phyloP scores from a whole-genome alignment of 2,113 vertebrate species.

The Fulmarus glacialis region DNA sequence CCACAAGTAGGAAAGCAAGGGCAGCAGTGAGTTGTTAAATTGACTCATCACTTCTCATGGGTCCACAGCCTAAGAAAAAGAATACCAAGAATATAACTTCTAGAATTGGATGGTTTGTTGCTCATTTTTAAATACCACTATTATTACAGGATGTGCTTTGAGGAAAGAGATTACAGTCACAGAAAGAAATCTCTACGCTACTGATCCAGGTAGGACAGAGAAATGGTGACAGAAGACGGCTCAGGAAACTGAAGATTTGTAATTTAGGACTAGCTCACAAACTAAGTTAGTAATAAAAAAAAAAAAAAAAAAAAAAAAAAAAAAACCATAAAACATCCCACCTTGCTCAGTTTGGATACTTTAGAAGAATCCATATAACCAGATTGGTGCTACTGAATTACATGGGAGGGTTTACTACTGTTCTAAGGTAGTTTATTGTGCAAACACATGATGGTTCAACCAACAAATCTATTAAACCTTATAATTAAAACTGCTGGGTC shows the following conservation, averaged over 20 bases:
- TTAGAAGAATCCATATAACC: not conserved
- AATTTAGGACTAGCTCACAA: not conserved
- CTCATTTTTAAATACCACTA: not conserved
- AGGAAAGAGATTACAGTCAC: not conserved
- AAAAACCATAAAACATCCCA: too few species aligned
- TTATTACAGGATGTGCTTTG: not conserved
- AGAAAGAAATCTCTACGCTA: not conserved
- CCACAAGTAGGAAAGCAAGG: not conserved
- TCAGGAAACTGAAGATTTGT: not conserved
- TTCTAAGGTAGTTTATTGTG: not conserved
- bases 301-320: too few species aligned
- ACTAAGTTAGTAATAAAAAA: not conserved
- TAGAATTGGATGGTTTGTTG: not conserved
- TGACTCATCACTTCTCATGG: not conserved
- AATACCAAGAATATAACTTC: not conserved
- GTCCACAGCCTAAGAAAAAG: not conserved
- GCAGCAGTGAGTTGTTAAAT: not conserved
- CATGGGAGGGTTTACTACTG: not conserved
- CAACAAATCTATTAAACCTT: not conserved
- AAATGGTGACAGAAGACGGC: not conserved
- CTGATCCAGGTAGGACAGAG: not conserved
- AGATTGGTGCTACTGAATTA: not conserved
- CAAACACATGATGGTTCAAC: not conserved
- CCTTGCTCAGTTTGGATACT: too few species aligned
- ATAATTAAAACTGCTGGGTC: slow-evolving; percentile 24